phyloP scores from a whole-genome alignment of 2,888 invertebrate genomes.

The Zaprionus obscuricornis region DNA sequence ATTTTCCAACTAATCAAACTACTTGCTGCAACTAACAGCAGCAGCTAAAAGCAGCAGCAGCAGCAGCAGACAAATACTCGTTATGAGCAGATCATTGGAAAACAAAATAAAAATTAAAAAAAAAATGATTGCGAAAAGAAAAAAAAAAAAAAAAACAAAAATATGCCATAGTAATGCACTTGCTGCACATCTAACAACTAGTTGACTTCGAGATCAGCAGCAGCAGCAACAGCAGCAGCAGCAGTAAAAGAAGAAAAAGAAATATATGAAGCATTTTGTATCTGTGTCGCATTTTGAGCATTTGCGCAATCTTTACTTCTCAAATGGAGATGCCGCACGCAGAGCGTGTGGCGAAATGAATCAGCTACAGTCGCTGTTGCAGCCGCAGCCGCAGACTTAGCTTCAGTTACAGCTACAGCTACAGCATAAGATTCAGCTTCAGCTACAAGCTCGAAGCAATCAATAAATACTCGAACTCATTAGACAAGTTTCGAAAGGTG shows the following conservation, averaged over 20 bases:
- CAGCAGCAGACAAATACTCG: conserved; percentile 28
- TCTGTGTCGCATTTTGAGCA: conserved; percentile 5
- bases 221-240: too few relatives aligned
- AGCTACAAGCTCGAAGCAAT: conserved; percentile 35
- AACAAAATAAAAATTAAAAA: conserved; percentile 48
- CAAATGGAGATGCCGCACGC: conserved; percentile 38
- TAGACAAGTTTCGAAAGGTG: conserved; percentile 71
- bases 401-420: conserved; percentile 13
- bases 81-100: conserved; percentile 48
- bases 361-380: conserved; percentile 5
- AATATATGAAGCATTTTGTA: conserved; percentile 11
- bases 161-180: conserved; percentile 36
- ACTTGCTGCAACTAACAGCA: conserved; percentile 36
- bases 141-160: too few relatives aligned
- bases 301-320: conserved; percentile 38
- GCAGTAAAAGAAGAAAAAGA: too few relatives aligned
- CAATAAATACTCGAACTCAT: conserved; percentile 62
- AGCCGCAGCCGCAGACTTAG: conserved; percentile 13
- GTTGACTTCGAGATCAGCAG: conserved; percentile 14
- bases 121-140: conserved; percentile 53
- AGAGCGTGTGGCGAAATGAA: conserved; percentile 36
- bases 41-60: conserved; percentile 8
- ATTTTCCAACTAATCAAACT: conserved; percentile 74
- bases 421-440: conserved; percentile 5
- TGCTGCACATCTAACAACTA: conserved; percentile 7